Evolutionary conservation across 2,888 invertebrate species (phyloP).

Genomic region (Abrostola tripartita): DNA sequence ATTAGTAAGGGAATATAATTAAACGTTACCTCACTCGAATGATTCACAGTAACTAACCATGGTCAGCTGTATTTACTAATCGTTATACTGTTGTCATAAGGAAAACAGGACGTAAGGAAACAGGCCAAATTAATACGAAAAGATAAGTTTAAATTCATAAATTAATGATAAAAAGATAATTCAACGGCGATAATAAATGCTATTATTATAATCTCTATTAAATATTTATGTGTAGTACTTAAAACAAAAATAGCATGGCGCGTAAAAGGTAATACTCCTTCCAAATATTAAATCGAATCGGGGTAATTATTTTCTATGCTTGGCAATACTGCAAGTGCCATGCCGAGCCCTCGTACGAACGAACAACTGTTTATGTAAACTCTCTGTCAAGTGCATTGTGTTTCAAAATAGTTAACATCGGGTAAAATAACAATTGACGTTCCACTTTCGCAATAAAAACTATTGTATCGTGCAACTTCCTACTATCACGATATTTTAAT

Average conservation of each 20-base stretch:
- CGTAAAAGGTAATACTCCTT: neutral
- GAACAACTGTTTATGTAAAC: slow-evolving; percentile 75
- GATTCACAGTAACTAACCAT: neutral
- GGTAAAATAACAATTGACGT: slow-evolving; percentile 62
- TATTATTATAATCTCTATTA: no score
- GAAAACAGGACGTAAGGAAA: neutral
- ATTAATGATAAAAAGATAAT: no score
- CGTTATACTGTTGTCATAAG: neutral
- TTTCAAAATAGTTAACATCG: slow-evolving; percentile 67
- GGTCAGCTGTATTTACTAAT: neutral
- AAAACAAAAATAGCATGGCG: neutral
- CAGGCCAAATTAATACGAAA: neutral
- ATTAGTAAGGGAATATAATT: neutral
- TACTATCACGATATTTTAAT: slow-evolving; percentile 31
- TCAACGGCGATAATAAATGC: no score
- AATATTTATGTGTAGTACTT: no score
- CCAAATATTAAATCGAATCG: neutral
- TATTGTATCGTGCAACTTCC: slow-evolving; percentile 49
- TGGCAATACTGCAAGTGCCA: slow-evolving; percentile 68
- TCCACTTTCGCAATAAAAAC: slow-evolving; percentile 55
- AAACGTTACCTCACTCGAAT: neutral
- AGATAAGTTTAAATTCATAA: no score
- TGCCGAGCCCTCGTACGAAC: slow-evolving; percentile 64
- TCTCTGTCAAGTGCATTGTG: slow-evolving; percentile 70
- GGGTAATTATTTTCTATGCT: slow-evolving; percentile 23